phyloP scores from a whole-genome alignment of 2,113 vertebrate genomes.

The Sardina pilchardus region DNA sequence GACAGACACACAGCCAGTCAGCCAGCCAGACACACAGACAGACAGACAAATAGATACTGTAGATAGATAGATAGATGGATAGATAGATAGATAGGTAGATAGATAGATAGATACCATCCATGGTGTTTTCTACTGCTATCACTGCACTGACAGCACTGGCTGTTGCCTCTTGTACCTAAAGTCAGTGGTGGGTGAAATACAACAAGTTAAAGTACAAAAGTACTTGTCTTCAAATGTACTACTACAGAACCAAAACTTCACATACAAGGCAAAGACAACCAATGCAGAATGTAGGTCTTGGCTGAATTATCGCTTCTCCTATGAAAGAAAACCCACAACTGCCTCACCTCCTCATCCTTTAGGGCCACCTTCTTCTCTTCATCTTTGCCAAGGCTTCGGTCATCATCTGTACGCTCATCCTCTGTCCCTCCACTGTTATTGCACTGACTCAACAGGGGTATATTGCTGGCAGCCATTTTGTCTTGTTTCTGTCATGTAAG shows the following conservation, averaged over 20 bases:
- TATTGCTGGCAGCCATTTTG: slow-evolving; percentile 17
- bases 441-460: slow-evolving; percentile 38
- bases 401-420: not conserved
- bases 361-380: slow-evolving; percentile 58
- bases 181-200: slow-evolving; percentile 25
- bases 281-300: too few species aligned
- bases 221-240: too few species aligned
- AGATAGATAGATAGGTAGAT: too few species aligned
- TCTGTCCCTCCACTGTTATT: slow-evolving; percentile 19
- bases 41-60: too few species aligned
- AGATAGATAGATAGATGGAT: too few species aligned
- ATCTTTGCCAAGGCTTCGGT: slow-evolving; percentile 49
- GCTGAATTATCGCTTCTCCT: too few species aligned
- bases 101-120: slow-evolving; percentile 71
- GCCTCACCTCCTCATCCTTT: slow-evolving; percentile 29
- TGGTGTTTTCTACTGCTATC: slow-evolving; percentile 65
- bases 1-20: too few species aligned
- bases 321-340: not conserved
- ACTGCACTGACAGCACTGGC: slow-evolving; percentile 65
- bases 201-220: too few species aligned
- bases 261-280: too few species aligned
- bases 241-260: too few species aligned
- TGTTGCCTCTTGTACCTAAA: slow-evolving; percentile 64
- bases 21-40: too few species aligned
- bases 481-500: slow-evolving; percentile 26